A percentile compares a stretch with the other conserved stretches of the same genome.
Conservation (phyloP, 2,797 vertebrate genomes). For the Triplophysa yarkandensis region DNA sequence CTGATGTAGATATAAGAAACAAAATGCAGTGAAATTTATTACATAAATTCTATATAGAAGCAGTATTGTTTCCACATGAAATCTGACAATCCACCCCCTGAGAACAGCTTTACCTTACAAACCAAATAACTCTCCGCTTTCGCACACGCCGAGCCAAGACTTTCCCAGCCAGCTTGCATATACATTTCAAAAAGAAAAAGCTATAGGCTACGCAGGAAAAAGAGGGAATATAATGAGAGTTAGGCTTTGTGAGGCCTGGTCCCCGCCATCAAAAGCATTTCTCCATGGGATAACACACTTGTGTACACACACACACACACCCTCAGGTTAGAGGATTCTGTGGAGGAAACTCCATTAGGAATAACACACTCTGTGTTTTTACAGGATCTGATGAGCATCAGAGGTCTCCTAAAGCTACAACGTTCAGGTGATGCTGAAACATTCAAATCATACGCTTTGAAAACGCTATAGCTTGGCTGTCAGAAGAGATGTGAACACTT, state of each 20-base stretch:
- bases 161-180: conserved; percentile 40
- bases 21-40: background rate
- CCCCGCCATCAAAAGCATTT: conserved; percentile 55
- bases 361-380: conserved; percentile 45
- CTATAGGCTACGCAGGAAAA: conserved; percentile 34
- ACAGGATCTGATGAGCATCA: conserved; percentile 17
- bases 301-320: background rate
- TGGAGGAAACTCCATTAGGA: conserved; percentile 53
- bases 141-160: background rate
- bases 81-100: background rate
- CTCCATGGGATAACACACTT: background rate
- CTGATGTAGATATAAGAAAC: background rate
- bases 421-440: background rate
- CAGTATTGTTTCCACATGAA: background rate
- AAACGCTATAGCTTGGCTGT: conserved; percentile 1
- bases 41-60: too few relatives aligned
- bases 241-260: conserved; percentile 48
- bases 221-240: conserved; percentile 20
- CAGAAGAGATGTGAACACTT: background rate
- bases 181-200: conserved; percentile 37
- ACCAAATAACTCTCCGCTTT: conserved; percentile 1
- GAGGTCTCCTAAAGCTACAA: conserved; percentile 23
- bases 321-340: conserved; percentile 30
- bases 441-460: background rate
- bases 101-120: conserved; percentile 23